Evolutionary conservation across 2,797 vertebrate genomes (phyloP), one percentile per base, ranked within the genome.

Genomic region (Xyrichtys novacula): DNA sequence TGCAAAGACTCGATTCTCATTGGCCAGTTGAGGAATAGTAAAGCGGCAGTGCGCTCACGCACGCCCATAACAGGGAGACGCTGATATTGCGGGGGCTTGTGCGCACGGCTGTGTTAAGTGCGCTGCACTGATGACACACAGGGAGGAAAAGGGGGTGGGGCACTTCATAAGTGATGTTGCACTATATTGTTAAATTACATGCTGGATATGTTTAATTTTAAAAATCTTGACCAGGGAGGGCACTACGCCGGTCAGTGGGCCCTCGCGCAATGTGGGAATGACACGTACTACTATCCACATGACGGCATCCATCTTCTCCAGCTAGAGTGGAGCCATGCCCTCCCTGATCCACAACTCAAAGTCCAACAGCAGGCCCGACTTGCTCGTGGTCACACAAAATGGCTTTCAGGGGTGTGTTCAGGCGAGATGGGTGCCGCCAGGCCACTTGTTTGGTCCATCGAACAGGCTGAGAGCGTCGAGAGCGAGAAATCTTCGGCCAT

Each of bases 21-120:
- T 95, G 94, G 94, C 77, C 90, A 65, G 48, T 3, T 47, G 67
- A 56, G 81, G 74, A 86, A 90, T 91, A 92, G 92, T 93, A 92
- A 93, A 92, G 67, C 77, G 75, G 78, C 86, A 81, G 80, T 85
- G 89, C 85, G 89, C 73, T 71, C 82, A 59, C 71, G 78, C 85
- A 86, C 84, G 83, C 88, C 80, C 88, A 79, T 82, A 80, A 48
- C 80, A 71, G 60, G 68, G 63, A 85, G 85, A 85, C 84, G 84
- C 71, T 74, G 80, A 84, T 83, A 78, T 79, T 83, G 83, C 84
- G 63, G 86, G 77, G 71, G 80, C 61, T 82, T 71, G 69, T 78
- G 83, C 85, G 82, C 85, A 82, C 80, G 81, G 67, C 57, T 58
- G 83, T 67, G 71, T 72, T 66, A 80, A 81, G 78, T 81, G 84